Evolutionary conservation across 2,113 vertebrate genomes (phyloP).

Genomic region (Cinclus mexicanus): DNA sequence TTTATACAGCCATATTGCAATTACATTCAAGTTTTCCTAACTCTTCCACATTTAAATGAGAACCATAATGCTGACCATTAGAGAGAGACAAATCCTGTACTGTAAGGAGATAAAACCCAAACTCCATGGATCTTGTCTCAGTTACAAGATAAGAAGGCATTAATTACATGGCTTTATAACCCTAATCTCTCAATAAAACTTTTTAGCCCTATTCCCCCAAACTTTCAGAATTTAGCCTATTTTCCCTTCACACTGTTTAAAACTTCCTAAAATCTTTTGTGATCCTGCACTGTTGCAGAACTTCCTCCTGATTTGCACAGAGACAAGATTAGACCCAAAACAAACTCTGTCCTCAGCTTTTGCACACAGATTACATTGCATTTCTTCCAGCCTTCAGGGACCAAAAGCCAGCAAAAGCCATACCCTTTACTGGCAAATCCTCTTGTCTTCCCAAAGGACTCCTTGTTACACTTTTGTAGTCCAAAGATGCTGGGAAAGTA

Average conservation of each 20-base stretch:
- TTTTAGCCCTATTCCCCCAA: background rate
- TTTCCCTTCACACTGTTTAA: background rate
- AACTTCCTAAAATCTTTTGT: background rate
- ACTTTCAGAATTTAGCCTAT: background rate
- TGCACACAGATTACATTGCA: background rate
- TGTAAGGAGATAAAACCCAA: background rate
- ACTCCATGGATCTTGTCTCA: background rate
- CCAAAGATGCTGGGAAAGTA: background rate
- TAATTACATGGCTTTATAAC: background rate
- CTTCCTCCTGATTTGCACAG: background rate
- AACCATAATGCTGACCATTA: background rate
- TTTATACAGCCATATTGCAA: background rate
- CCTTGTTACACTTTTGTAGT: background rate
- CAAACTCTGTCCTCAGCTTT: background rate
- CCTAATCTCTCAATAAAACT: background rate
- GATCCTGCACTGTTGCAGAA: background rate
- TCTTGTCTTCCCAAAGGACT: background rate
- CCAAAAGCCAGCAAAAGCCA: background rate
- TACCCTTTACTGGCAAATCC: background rate
- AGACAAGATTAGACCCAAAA: background rate
- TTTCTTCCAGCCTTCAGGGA: background rate
- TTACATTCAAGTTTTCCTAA: slow-evolving; percentile 16
- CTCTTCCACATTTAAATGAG: slow-evolving; percentile 1
- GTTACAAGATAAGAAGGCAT: background rate
- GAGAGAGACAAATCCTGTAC: background rate